A percentile compares a stretch with the other conserved stretches of the same genome.
Conservation (phyloP, 2,888 invertebrate species). For the Escarpia spicata region DNA sequence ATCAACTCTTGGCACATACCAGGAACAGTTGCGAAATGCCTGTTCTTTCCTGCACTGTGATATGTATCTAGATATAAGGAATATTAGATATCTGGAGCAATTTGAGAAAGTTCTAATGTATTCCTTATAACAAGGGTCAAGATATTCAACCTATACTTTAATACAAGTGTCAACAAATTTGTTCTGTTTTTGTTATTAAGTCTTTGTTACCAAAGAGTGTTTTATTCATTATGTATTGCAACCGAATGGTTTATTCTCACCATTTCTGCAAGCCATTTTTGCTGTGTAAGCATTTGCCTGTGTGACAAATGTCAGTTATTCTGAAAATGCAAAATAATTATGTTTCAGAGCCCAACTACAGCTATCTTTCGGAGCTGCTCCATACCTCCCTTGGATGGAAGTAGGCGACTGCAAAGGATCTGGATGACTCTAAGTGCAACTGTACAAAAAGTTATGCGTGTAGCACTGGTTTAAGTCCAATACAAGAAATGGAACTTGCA, state of each 20-base stretch:
- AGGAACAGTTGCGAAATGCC: background rate
- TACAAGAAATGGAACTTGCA: too few species aligned
- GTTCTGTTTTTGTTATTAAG: background rate
- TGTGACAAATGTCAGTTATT: background rate
- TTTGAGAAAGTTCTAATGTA: too few species aligned
- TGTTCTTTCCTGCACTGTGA: background rate
- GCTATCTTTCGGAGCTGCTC: slow-evolving; percentile 50
- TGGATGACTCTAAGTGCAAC: background rate
- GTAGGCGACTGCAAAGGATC: background rate
- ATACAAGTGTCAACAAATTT: background rate
- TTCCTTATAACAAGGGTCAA: too few species aligned
- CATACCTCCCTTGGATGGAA: slow-evolving; percentile 44
- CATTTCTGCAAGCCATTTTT: background rate
- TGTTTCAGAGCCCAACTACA: slow-evolving; percentile 53
- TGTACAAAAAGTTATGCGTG: background rate
- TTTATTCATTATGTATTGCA: background rate
- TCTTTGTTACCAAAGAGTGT: background rate
- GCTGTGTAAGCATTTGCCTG: slow-evolving; percentile 18
- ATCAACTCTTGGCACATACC: background rate
- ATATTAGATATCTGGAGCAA: too few species aligned
- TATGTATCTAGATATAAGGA: too few species aligned
- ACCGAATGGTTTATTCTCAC: background rate
- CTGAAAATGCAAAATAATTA: background rate
- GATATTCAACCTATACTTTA: too few species aligned
- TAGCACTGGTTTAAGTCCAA: too few species aligned